Conservation (phyloP, 1,140 invertebrate species). For the Trinorchestia longiramus region DNA sequence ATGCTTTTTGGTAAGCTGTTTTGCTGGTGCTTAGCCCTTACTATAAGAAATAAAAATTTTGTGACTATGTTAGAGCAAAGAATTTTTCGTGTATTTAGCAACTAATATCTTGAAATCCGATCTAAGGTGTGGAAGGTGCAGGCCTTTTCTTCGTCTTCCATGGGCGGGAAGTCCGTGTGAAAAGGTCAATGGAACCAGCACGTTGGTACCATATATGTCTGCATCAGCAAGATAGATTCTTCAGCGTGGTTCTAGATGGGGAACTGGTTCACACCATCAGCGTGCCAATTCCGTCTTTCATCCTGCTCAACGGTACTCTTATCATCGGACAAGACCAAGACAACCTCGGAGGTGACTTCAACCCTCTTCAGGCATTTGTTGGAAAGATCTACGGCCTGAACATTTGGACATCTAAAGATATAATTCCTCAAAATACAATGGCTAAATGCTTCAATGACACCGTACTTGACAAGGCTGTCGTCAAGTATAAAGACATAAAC, state of each 20-base stretch:
- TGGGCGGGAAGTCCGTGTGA: background rate
- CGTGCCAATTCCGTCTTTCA: background rate
- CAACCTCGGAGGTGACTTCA: background rate
- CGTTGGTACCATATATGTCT: slow-evolving; percentile 26
- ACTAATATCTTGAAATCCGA: background rate
- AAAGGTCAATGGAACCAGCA: slow-evolving; percentile 20
- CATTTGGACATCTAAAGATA: background rate
- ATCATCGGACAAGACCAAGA: slow-evolving; percentile 34
- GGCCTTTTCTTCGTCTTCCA: slow-evolving; percentile 18
- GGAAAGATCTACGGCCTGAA: slow-evolving; percentile 28
- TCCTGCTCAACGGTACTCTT: slow-evolving; percentile 1
- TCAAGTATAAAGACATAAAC: background rate
- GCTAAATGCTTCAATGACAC: background rate
- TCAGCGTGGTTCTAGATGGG: slow-evolving; percentile 22
- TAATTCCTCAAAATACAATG: background rate
- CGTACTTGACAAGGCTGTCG: background rate
- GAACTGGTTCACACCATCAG: background rate
- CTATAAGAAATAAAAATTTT: background rate
- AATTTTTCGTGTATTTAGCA: background rate
- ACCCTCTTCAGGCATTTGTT: slow-evolving; percentile 19
- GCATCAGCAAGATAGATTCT: background rate
- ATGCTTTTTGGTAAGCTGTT: background rate
- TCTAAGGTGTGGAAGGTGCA: background rate
- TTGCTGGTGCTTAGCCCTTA: background rate
- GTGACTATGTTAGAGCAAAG: background rate